phyloP scores from a whole-genome alignment of 2,797 vertebrate species.

The Onychomys leucogaster region DNA sequence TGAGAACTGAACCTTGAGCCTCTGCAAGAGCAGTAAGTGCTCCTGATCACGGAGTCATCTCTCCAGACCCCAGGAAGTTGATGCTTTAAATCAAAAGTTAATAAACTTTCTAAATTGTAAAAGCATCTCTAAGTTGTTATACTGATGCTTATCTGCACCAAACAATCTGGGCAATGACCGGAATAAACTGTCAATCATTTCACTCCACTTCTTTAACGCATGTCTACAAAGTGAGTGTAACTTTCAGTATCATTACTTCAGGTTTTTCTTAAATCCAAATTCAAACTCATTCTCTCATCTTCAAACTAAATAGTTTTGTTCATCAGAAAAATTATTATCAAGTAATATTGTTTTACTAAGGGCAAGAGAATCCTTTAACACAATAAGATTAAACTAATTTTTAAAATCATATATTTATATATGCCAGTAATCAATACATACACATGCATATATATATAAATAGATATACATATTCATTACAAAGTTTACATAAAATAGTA shows the following conservation, averaged over 20 bases:
- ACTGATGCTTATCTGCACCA: not conserved
- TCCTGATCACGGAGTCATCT: not conserved
- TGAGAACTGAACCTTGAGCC: not conserved
- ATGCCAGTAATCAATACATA: not conserved
- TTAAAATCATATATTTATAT: constrained; percentile 14
- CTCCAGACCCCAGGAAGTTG: not conserved
- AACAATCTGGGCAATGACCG: not conserved
- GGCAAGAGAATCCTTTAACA: not conserved
- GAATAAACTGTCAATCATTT: not conserved
- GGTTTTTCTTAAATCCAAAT: not conserved
- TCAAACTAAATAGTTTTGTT: constrained; percentile 28
- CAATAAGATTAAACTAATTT: constrained; percentile 43
- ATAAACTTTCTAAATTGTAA: not conserved
- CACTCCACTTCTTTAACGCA: not conserved
- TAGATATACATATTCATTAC: not conserved
- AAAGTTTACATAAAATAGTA: constrained; percentile 30
- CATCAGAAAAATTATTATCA: constrained; percentile 7
- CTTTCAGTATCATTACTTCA: constrained; percentile 24
- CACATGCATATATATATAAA: not conserved
- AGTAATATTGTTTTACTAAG: not conserved
- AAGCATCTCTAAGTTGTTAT: not conserved
- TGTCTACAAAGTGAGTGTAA: not conserved
- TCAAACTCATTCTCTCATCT: constrained; percentile 24
- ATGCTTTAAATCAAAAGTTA: not conserved
- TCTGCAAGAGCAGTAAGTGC: not conserved